Percentiles rank a stretch among this genome's conserved stretches.
phyloP scores from a whole-genome alignment of 1,140 invertebrate species.

The Cephus cinctus region DNA sequence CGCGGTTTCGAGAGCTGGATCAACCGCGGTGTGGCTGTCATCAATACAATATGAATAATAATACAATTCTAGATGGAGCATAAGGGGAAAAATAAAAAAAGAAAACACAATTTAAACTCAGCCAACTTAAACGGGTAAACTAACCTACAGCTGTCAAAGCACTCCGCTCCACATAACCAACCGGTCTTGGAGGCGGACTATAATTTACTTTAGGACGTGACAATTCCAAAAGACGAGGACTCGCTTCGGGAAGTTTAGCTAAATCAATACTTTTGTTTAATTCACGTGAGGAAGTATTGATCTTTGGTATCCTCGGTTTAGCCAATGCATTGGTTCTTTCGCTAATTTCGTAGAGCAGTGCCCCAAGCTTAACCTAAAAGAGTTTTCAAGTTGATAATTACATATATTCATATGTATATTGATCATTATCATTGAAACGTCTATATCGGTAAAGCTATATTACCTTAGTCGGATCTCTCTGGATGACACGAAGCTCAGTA shows the following conservation, averaged over 20 bases:
- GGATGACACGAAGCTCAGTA: no score
- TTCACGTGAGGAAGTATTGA: neutral
- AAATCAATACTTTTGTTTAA: neutral
- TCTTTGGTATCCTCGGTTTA: conserved; percentile 11
- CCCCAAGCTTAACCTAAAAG: conserved; percentile 18
- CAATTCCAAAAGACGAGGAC: conserved; percentile 13
- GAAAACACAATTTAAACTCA: neutral
- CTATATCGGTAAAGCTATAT: no score
- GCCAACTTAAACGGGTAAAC: neutral
- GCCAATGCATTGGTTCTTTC: conserved; percentile 20
- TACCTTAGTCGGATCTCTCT: no score
- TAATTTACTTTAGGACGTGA: conserved; percentile 13
- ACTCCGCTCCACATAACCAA: conserved; percentile 8
- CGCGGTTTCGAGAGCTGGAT: conserved; percentile 25
- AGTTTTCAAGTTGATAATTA: conserved; percentile 1
- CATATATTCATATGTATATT: no score
- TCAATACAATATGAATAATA: neutral
- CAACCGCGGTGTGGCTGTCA: conserved; percentile 19
- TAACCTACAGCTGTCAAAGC: conserved; percentile 19
- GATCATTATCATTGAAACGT: no score
- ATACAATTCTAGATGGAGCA: no score
- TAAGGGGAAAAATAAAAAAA: neutral
- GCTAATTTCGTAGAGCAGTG: conserved; percentile 23
- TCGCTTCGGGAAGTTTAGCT: conserved; percentile 9
- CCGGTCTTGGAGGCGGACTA: neutral